Evolutionary conservation across 2,113 vertebrate species (phyloP).

Genomic region (Ptilorrhoa leucosticta): DNA sequence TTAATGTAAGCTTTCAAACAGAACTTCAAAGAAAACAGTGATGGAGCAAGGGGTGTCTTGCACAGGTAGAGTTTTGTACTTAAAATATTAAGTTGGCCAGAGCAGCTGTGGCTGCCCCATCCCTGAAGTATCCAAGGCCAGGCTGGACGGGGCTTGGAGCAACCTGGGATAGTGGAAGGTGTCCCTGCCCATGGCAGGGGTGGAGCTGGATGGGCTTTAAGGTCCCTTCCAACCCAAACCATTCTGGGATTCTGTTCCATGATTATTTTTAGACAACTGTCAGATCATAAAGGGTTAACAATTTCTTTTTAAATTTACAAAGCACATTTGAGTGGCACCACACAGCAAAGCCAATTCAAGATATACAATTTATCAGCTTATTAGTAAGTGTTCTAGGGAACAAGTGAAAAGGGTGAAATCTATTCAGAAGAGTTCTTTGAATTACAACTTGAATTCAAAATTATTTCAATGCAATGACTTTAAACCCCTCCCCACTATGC

Average conservation of each 20-base stretch:
- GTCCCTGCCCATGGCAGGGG: background rate
- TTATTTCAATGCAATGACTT: background rate
- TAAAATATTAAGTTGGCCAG: background rate
- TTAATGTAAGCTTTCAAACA: conserved; percentile 29
- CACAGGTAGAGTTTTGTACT: background rate
- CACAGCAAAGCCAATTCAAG: background rate
- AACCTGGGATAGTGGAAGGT: background rate
- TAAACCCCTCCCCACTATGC: background rate
- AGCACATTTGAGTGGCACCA: background rate
- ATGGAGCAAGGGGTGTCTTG: background rate
- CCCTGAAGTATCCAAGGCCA: background rate
- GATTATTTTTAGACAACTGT: background rate
- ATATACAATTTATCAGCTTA: background rate
- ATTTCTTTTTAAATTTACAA: background rate
- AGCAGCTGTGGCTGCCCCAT: background rate
- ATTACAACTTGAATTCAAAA: background rate
- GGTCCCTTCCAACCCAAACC: background rate
- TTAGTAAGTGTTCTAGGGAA: background rate
- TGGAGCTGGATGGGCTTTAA: background rate
- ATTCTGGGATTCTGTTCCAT: background rate
- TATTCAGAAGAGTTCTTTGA: background rate
- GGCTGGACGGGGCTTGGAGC: background rate
- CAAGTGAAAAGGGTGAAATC: background rate
- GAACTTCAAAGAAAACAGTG: background rate
- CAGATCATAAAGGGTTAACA: background rate